Conservation (phyloP, 1,140 invertebrate genomes). For the Euschistus heros region DNA sequence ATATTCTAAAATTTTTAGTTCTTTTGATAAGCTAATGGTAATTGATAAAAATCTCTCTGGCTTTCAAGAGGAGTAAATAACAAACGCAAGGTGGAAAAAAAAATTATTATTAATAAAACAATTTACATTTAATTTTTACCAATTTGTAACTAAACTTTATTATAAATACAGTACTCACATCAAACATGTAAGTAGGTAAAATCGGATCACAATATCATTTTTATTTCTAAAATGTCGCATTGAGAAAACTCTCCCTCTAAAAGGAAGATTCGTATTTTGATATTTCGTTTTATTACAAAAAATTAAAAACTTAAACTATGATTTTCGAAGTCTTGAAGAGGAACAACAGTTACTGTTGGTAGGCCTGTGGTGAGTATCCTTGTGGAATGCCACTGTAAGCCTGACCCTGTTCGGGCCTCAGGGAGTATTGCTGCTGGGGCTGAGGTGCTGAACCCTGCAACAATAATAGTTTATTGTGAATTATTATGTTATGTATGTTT, state of each 20-base stretch:
- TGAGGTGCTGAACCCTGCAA: conserved; percentile 8
- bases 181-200: background rate
- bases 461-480: background rate
- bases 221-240: background rate
- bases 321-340: background rate
- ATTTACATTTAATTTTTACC: too few species aligned
- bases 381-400: background rate
- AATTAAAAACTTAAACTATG: background rate
- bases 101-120: too few species aligned
- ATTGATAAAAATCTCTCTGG: too few species aligned
- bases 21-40: too few species aligned
- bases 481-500: too few species aligned
- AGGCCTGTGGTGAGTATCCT: background rate
- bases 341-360: background rate
- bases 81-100: too few species aligned
- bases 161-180: too few species aligned
- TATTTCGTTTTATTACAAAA: conserved; percentile 3
- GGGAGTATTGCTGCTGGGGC: conserved; percentile 6
- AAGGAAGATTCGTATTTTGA: background rate
- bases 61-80: too few species aligned
- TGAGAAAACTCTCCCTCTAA: background rate
- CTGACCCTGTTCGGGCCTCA: conserved; percentile 10
- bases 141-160: too few species aligned
- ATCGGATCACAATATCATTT: conserved; percentile 3
- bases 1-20: too few species aligned